Base-by-base conservation (phyloP, 1,140 invertebrate genomes). In the Prorops nasuta region DNA sequence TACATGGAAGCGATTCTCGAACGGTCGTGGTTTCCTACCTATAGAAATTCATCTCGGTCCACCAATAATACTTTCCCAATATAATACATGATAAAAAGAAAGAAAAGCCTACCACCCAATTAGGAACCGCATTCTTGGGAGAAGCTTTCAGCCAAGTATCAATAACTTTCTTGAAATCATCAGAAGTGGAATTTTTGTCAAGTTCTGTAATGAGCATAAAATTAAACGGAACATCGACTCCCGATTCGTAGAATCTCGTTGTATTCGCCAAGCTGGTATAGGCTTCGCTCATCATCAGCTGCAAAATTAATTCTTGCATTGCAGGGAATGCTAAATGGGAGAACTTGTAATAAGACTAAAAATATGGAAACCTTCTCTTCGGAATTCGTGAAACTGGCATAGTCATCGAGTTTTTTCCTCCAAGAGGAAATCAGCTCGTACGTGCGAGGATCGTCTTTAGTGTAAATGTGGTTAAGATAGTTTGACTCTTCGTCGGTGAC, bases 21-120 rank as follows among this genome's bases (percentile, higher is more conserved):
- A 19, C 83, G 80, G 65, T 91, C 88, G 56, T 90, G 87, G 69
- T 90, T 91, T 32, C 89, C 88, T 65, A 88, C 9, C 50, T 21
- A 17, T 2, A 4, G 10, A 28, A 28, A 28, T 6, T 6, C 24
- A 28, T 28, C 10, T 10, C n/a, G n/a, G n/a, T n/a, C n/a, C n/a
- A n/a, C 24, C 10, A 28, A 28, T 6, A 28, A 28, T 28, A 6
- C 10, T 28, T 28, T 10, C 10, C 24, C 10, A 37, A 17, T 4
- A 24, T 10, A 28, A 20, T 22, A 17, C 3, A 32, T 24, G 16
- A 43, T 15, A 10, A 20, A 2, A 17, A 9, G 7, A 3, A 18
- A 17, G 14, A 8, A 32, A 44, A 49, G 57, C 79, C 76, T 75
- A 85, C 84, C 69, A 86, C 83, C 85, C 85, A 88, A 62, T 86